Evolutionary conservation across 2,113 vertebrate species (phyloP).

Genomic region (Centropus unirufus): DNA sequence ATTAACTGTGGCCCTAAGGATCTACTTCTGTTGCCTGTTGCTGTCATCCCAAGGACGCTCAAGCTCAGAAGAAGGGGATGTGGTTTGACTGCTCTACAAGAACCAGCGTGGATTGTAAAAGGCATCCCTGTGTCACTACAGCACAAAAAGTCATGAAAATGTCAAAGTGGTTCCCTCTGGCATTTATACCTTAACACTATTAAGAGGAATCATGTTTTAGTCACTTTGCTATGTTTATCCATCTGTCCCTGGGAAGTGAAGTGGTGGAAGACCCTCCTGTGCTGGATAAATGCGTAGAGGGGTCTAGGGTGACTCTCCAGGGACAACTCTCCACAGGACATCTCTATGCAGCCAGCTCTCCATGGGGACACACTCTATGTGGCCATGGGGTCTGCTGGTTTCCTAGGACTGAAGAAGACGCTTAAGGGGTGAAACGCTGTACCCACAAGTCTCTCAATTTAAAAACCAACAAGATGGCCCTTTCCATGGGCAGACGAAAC

Average conservation of each 20-base stretch:
- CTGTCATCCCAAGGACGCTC: not conserved
- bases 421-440: no score
- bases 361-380: no score
- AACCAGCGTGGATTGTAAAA: not conserved
- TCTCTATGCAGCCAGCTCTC: no score
- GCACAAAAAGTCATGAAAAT: not conserved
- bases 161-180: not conserved
- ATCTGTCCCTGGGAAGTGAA: not conserved
- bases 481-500: not conserved
- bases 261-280: not conserved
- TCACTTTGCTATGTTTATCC: not conserved
- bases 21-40: not conserved
- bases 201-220: not conserved
- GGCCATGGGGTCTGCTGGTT: no score
- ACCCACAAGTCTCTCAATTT: no score
- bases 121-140: fast-evolving
- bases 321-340: no score
- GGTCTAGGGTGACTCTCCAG: no score
- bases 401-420: no score
- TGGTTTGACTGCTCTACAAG: not conserved
- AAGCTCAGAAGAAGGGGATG: not conserved
- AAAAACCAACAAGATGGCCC: no score
- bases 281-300: fast-evolving
- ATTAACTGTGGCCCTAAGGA: not conserved
- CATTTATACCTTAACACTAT: not conserved